A percentile compares a stretch with the other conserved stretches of the same genome.
These are phyloP conservation scores for Arrhopalites spinosus DNA, from an alignment of 2,888 invertebrate species.

Conservation along the genomic window DNA sequence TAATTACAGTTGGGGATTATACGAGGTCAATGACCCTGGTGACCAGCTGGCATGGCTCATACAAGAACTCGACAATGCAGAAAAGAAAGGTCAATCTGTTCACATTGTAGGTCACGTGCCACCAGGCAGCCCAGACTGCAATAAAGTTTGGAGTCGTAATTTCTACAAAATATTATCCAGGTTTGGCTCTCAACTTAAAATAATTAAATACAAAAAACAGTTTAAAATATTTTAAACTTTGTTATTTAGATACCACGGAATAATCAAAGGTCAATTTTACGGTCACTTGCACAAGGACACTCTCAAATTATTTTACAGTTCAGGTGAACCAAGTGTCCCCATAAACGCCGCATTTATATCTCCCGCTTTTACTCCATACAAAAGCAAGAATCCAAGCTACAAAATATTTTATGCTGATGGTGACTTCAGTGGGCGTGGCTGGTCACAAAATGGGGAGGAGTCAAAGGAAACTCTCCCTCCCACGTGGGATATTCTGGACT, in stretches of 20 bases:
- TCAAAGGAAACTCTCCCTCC: too few species aligned
- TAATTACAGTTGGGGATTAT: conserved; percentile 54
- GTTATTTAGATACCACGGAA: conserved; percentile 33
- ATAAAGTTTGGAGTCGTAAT: conserved; percentile 40
- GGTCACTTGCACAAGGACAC: conserved; percentile 62
- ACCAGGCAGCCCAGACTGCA: conserved; percentile 41
- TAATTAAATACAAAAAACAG: conserved; percentile 67
- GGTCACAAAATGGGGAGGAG: conserved; percentile 60
- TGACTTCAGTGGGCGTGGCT: conserved; percentile 60
- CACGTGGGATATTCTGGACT: conserved; percentile 59
- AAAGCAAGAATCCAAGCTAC: conserved; percentile 44
- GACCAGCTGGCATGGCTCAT: conserved; percentile 63
- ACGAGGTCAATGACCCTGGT: conserved; percentile 61
- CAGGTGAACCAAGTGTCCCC: conserved; percentile 57
- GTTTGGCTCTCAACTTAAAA: conserved; percentile 66
- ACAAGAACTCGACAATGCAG: conserved; percentile 61
- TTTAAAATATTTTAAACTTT: conserved; percentile 50
- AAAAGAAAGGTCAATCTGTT: conserved; percentile 59
- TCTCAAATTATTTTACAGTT: conserved; percentile 60
- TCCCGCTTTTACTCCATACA: conserved; percentile 64
- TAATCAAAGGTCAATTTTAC: conserved; percentile 55
- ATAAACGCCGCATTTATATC: conserved; percentile 60
- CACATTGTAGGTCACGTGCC: conserved; percentile 53
- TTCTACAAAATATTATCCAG: conserved; percentile 48
- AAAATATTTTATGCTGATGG: conserved; percentile 45